Evolutionary conservation across 1,140 invertebrate species (phyloP).

Genomic region (Drosophila bocqueti): DNA sequence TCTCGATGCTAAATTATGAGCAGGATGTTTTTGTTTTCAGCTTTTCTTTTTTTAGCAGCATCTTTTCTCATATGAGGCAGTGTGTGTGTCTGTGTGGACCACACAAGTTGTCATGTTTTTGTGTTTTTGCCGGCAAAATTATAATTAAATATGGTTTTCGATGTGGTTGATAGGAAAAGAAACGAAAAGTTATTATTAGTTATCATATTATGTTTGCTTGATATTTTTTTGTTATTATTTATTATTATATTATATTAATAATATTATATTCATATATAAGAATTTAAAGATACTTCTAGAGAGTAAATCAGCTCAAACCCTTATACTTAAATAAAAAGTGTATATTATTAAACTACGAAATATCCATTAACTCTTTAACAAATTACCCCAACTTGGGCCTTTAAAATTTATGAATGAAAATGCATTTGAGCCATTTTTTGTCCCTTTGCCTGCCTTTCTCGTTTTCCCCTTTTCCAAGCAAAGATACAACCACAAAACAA

Average conservation of each 20-base stretch:
- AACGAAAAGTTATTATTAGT: too few relatives aligned
- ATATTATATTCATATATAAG: too few relatives aligned
- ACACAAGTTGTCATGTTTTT: constrained; percentile 41
- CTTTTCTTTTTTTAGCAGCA: constrained; percentile 27
- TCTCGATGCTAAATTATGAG: constrained; percentile 75
- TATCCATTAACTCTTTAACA: too few relatives aligned
- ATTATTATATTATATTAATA: too few relatives aligned
- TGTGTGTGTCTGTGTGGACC: constrained; percentile 48
- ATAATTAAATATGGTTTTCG: constrained; percentile 6
- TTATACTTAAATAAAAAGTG: too few relatives aligned
- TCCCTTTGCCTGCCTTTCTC: neutral
- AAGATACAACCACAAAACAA: constrained; percentile 18
- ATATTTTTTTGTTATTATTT: neutral
- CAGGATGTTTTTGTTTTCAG: constrained; percentile 58
- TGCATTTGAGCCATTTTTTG: constrained; percentile 13
- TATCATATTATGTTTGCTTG: neutral
- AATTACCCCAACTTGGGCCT: neutral
- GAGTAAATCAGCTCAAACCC: too few relatives aligned
- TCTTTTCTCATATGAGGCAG: neutral
- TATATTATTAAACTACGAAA: too few relatives aligned
- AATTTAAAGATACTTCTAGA: too few relatives aligned
- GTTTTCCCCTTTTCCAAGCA: constrained; percentile 12
- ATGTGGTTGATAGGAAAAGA: neutral
- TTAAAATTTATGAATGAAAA: constrained; percentile 63
- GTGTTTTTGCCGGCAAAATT: constrained; percentile 44